phyloP scores from a whole-genome alignment of 1,140 invertebrate species.

The Brachionus asplanchnoidis region DNA sequence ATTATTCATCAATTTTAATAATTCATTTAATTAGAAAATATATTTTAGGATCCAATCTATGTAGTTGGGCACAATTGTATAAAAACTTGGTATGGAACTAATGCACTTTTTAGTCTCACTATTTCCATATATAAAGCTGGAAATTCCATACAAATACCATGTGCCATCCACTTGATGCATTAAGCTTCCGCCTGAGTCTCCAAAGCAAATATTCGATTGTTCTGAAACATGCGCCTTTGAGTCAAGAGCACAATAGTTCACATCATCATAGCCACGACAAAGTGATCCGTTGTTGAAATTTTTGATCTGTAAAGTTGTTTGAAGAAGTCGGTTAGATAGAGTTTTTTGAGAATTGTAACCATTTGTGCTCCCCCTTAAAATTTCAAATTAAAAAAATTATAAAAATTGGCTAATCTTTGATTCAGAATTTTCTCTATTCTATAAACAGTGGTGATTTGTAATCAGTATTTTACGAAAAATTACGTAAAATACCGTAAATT shows the following conservation, averaged over 20 bases:
- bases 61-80: conserved; percentile 22
- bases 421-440: no score
- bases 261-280: background rate
- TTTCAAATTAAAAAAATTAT: background rate
- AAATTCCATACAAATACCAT: conserved; percentile 14
- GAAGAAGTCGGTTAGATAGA: background rate
- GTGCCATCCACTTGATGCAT: background rate
- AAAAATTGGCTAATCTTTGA: no score
- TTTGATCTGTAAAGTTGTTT: background rate
- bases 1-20: background rate
- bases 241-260: conserved; percentile 15
- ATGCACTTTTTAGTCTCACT: background rate
- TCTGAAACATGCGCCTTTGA: background rate
- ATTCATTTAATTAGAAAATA: background rate
- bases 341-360: background rate
- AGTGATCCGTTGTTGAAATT: background rate
- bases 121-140: background rate
- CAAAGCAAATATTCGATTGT: conserved; percentile 23
- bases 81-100: background rate
- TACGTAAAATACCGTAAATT: no score
- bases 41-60: background rate
- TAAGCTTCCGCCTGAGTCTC: conserved; percentile 19
- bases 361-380: conserved; percentile 11
- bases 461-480: no score
- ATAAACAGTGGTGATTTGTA: no score